These are phyloP conservation scores for Sarotherodon lohbergeri DNA, from an alignment of 2,113 vertebrate species.

Conservation along the genomic window DNA sequence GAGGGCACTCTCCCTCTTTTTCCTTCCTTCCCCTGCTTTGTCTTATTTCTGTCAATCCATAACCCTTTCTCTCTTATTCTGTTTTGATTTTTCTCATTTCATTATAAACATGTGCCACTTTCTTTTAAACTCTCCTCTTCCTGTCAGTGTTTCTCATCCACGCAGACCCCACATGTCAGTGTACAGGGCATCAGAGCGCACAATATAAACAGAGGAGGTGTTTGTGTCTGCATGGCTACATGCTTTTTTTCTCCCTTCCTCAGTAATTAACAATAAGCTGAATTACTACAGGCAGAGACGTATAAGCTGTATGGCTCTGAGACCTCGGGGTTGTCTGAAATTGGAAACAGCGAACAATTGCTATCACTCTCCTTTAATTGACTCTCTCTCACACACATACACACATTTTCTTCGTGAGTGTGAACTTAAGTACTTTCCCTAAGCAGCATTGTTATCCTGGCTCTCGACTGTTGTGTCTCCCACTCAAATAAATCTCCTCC, in stretches of 20 bases:
- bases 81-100: not conserved
- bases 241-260: not conserved
- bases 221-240: conserved; percentile 1
- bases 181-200: not conserved
- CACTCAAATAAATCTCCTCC: conserved; percentile 28
- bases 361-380: not conserved
- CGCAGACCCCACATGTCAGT: not conserved
- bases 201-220: conserved; percentile 24
- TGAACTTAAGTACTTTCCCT: not conserved
- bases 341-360: not conserved
- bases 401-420: not conserved
- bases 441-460: not conserved
- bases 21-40: not conserved
- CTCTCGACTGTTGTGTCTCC: conserved; percentile 39
- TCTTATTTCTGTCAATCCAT: conserved; percentile 2
- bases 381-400: not conserved
- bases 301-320: not conserved
- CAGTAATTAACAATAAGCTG: not conserved
- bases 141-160: not conserved
- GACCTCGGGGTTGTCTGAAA: not conserved
- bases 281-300: not conserved
- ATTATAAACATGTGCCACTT: not conserved
- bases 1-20: conserved; percentile 55
- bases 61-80: not conserved
- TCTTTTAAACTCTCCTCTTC: not conserved